A percentile compares a stretch with the other conserved stretches of the same genome.
These are phyloP conservation scores for Leucozona laternaria DNA, from an alignment of 2,888 invertebrate species.

Conservation along the genomic window DNA sequence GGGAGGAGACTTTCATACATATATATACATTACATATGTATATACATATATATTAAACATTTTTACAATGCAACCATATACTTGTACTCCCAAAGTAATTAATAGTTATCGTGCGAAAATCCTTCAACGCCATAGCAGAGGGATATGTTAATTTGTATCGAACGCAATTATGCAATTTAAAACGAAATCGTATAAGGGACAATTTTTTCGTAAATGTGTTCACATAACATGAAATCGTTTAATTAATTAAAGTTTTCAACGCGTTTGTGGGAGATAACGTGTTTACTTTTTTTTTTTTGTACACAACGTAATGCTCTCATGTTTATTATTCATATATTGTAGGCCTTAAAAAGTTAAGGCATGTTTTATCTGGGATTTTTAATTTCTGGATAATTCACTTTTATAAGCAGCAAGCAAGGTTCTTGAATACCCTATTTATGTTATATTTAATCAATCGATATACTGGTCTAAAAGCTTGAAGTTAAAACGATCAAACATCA, in stretches of 20 bases:
- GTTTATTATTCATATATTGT: not conserved
- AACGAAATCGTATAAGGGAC: conserved; percentile 55
- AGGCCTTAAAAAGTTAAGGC: not conserved
- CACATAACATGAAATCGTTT: conserved; percentile 31
- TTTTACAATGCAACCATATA: not conserved
- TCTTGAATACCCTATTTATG: no score
- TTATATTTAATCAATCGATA: no score
- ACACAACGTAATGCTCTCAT: not conserved
- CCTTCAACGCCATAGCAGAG: conserved; percentile 36
- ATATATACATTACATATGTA: not conserved
- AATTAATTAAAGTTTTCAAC: conserved; percentile 58
- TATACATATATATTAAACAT: not conserved
- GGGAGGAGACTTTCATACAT: not conserved
- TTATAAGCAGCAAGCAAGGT: no score
- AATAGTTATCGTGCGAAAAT: conserved; percentile 71
- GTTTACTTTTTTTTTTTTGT: conserved; percentile 1
- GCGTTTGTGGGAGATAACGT: conserved; percentile 19
- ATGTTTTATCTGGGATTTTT: no score
- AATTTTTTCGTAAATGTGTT: conserved; percentile 23
- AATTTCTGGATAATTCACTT: no score
- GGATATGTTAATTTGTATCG: conserved; percentile 68
- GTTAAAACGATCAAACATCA: no score
- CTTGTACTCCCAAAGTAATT: conserved; percentile 50
- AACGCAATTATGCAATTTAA: conserved; percentile 54
- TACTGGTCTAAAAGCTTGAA: no score